Evolutionary conservation across 1,140 invertebrate genomes (phyloP), one percentile per base, ranked within the genome.

Genomic region (Zaprionus nigranus): DNA sequence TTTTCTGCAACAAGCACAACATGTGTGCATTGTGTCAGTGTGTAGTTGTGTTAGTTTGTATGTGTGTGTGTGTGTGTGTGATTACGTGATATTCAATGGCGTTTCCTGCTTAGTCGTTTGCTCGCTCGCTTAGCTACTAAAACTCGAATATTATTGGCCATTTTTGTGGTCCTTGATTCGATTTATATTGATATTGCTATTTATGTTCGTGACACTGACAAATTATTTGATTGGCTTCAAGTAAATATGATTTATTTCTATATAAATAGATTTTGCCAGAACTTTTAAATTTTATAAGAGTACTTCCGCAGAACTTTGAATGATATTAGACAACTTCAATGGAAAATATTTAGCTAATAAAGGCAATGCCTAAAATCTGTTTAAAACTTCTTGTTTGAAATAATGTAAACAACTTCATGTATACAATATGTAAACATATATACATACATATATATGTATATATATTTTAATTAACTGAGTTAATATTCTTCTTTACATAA

Each of bases 41-140:
- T 30, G 13, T 62, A 40, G 71, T 24, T 72, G n/a, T 67, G 46
- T 56, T 49, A 66, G 26, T 54, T 34, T 53, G 38, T 78, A 13
- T 38, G 5, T n/a, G 12, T 26, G 9, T 65, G 43, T 77, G 34
- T 73, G 17, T 79, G 57, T 67, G 68, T 78, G 60, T 63, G 79
- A 82, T 84, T 87, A 87, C 84, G 84, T 87, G 84, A 81, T 88
- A 78, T 90, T 87, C 78, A 88, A 84, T 88, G 75, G 81, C 81
- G 74, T 78, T 87, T 87, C 84, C 84, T 87, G 83, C 84, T 87
- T 82, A 88, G 80, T 72, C 66, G 68, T 75, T 62, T 60, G 66
- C 59, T 43, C 36, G 53, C 59, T 66, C 36, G 43, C 61, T 68
- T 62, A 79, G 53, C 66, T 76, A 73, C 76, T 70, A 40, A 66